phyloP scores from a whole-genome alignment of 2,888 invertebrate genomes.

The Drosophila mettleri region DNA sequence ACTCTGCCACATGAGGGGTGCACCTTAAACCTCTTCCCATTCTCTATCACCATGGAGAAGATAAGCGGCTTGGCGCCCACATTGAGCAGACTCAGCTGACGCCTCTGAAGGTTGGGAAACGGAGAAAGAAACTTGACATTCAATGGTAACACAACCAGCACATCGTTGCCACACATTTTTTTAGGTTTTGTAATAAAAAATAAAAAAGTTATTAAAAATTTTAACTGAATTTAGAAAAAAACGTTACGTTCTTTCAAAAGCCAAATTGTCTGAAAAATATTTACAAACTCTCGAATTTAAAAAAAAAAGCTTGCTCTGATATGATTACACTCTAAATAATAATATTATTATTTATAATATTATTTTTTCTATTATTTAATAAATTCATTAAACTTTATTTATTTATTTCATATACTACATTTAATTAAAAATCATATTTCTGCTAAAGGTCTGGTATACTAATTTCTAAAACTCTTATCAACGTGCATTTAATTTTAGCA shows the following conservation, averaged over 20 bases:
- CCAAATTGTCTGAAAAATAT: neutral
- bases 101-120: constrained; percentile 32
- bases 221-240: neutral
- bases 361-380: too few relatives aligned
- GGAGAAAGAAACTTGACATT: constrained; percentile 42
- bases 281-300: neutral
- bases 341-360: too few relatives aligned
- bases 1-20: constrained; percentile 13
- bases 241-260: neutral
- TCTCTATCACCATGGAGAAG: constrained; percentile 14
- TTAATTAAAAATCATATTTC: too few relatives aligned
- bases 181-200: too few relatives aligned
- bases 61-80: constrained; percentile 12
- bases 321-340: too few relatives aligned
- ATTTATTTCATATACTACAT: too few relatives aligned
- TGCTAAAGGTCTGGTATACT: too few relatives aligned
- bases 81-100: constrained; percentile 45
- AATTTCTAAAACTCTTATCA: too few relatives aligned
- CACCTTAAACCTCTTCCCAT: constrained; percentile 1
- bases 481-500: too few relatives aligned
- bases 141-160: constrained; percentile 31
- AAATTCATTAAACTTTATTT: too few relatives aligned
- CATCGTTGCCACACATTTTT: constrained; percentile 27
- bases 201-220: neutral
- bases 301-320: too few relatives aligned